Evolutionary conservation across 2,113 vertebrate species (phyloP).

Genomic region (Megalops atlanticus): DNA sequence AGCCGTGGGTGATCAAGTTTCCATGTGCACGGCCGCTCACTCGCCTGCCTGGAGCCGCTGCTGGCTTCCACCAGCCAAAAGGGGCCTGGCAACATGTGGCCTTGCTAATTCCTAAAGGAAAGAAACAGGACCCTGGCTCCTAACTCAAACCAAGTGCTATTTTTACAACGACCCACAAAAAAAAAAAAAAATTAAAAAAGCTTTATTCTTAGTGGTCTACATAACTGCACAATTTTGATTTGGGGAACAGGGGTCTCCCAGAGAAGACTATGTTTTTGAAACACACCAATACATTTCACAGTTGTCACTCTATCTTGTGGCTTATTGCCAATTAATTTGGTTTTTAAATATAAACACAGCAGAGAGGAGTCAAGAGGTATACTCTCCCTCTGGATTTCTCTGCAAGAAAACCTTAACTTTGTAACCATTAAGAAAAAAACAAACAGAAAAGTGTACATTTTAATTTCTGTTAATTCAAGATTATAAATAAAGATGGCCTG

Average conservation of each 20-base stretch:
- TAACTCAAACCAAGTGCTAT: slow-evolving; percentile 70
- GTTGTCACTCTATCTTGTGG: slow-evolving; percentile 12
- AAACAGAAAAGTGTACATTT: not conserved
- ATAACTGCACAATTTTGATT: slow-evolving; percentile 28
- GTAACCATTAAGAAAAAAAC: not conserved
- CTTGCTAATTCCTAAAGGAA: slow-evolving; percentile 85
- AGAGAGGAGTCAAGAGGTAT: not conserved
- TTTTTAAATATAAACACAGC: slow-evolving; percentile 3
- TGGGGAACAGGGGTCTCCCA: not conserved
- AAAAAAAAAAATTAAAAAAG: slow-evolving; percentile 21
- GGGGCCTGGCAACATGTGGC: slow-evolving; percentile 89
- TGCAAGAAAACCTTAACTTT: not conserved
- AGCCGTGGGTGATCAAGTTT: slow-evolving; percentile 94
- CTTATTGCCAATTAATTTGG: slow-evolving; percentile 3
- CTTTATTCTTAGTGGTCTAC: slow-evolving; percentile 34
- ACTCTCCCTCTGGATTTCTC: not conserved
- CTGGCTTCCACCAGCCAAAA: slow-evolving; percentile 84
- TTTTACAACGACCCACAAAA: slow-evolving; percentile 64
- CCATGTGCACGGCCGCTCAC: slow-evolving; percentile 86
- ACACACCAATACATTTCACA: slow-evolving; percentile 20
- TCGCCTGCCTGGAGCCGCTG: slow-evolving; percentile 95
- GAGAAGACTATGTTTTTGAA: not conserved
- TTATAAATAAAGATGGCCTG: not conserved
- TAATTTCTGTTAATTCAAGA: not conserved
- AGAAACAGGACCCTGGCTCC: slow-evolving; percentile 76